phyloP scores from a whole-genome alignment of 2,113 vertebrate species.

The Pagrus major region DNA sequence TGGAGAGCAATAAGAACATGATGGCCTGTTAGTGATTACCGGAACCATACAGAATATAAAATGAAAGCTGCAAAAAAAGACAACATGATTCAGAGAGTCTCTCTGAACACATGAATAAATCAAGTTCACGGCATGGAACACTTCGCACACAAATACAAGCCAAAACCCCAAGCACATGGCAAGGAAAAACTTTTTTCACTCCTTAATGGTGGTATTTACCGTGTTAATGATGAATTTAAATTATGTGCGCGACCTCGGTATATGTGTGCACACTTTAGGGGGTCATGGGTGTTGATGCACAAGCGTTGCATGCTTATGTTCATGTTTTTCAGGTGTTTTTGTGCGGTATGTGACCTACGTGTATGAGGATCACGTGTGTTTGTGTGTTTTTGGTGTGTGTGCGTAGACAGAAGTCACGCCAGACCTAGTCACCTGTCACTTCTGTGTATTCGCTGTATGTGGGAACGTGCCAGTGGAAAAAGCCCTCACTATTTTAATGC shows the following conservation, averaged over 20 bases:
- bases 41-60: constrained; percentile 24
- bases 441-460: constrained; percentile 68
- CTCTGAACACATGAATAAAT: constrained; percentile 57
- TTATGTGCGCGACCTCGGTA: neutral
- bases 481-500: constrained; percentile 73
- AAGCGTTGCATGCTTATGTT: neutral
- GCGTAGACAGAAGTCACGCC: constrained; percentile 58
- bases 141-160: constrained; percentile 21
- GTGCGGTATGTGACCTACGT: neutral
- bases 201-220: constrained; percentile 15
- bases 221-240: constrained; percentile 41
- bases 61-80: constrained; percentile 33
- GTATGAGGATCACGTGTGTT: constrained; percentile 4
- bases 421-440: constrained; percentile 80
- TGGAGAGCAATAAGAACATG: constrained; percentile 53
- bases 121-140: constrained; percentile 44
- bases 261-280: neutral
- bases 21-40: constrained; percentile 56
- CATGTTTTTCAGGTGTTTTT: neutral
- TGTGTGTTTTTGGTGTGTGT: constrained; percentile 32
- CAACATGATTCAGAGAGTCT: constrained; percentile 23
- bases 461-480: constrained; percentile 78
- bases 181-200: constrained; percentile 3
- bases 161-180: constrained; percentile 34
- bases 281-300: neutral